Evolutionary conservation across 2,113 vertebrate genomes (phyloP), one percentile per base, ranked within the genome.

Genomic region (Hippocampus zosterae): DNA sequence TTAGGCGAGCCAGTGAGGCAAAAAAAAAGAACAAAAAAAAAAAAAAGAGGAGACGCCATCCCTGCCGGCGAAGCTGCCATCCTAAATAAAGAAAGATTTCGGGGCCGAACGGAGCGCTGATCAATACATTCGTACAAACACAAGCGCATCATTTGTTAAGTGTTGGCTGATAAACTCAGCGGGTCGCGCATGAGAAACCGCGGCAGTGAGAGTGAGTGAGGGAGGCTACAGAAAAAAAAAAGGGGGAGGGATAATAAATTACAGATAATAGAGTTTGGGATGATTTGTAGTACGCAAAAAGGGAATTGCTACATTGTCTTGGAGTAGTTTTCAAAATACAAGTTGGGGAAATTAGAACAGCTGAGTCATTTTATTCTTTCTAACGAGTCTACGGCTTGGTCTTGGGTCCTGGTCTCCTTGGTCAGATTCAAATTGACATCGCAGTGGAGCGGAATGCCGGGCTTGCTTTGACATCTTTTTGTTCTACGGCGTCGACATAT

Each of bases 121-220:
- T 96, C 96, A 94, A 95, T 97, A 93, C 81, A 91, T 95, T 96
- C 95, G 93, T 94, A 94, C 94, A 93, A 94, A 95, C 94, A 95
- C 93, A 92, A 90, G 84, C 86, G 81, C 74, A 88, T 88, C 91
- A 90, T 93, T 88, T 89, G 87, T 84, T 83, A 81, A 87, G 88
- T 80, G 81, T 79, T 69, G 73, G 83, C 61, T 69, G 83, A 71
- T 83, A 84, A 76, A 70, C 68, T 86, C 81, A 73, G 69, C 19
- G 73, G 71, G 78, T 75, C 79, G 69, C 79, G 77, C 83, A 70
- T 65, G 76, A 81, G 71, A 79, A 87, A 75, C 76, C 70, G 76
- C 79, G 63, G 73, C 60, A 70, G 64, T 27, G 79, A 72, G 76
- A 69, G 60, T 8, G 52, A n/a, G 33, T 2, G 8, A 11, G 11